Conservation (phyloP, 2,797 vertebrate species). For the Sebastes taczanowskii region DNA sequence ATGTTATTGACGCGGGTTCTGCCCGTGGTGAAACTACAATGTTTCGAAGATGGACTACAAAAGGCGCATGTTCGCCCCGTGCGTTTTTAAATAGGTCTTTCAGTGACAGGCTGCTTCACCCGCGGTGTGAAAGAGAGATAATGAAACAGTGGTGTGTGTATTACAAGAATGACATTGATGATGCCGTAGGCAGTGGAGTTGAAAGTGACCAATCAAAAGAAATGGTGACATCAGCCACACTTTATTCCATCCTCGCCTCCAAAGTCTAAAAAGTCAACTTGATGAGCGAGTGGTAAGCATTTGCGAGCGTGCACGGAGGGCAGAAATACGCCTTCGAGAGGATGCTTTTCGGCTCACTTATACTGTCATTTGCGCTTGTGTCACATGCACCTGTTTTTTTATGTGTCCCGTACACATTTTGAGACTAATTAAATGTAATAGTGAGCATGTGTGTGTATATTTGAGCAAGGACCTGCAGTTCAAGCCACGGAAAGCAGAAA, state of each 20-base stretch:
- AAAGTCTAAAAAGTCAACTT: background rate
- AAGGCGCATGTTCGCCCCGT: too few relatives aligned
- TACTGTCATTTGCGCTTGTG: background rate
- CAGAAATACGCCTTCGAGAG: too few relatives aligned
- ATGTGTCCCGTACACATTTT: background rate
- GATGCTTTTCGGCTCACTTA: background rate
- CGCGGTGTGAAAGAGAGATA: too few relatives aligned
- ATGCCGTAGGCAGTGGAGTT: background rate
- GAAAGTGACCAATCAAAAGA: background rate
- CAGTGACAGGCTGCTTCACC: too few relatives aligned
- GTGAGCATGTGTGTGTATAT: background rate
- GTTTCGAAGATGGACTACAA: too few relatives aligned
- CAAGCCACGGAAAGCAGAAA: constrained; percentile 18
- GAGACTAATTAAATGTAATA: background rate
- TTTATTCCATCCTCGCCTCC: background rate
- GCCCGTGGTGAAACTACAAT: too few relatives aligned
- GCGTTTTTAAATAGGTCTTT: too few relatives aligned
- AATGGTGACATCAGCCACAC: background rate
- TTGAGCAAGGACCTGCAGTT: background rate
- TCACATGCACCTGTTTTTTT: background rate
- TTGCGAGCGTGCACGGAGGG: background rate
- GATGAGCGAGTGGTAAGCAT: background rate
- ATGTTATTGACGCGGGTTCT: too few relatives aligned
- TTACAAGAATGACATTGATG: background rate
- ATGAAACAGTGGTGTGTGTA: too few relatives aligned